phyloP scores from a whole-genome alignment of 2,888 invertebrate genomes.

The Ferdinandea cuprea region DNA sequence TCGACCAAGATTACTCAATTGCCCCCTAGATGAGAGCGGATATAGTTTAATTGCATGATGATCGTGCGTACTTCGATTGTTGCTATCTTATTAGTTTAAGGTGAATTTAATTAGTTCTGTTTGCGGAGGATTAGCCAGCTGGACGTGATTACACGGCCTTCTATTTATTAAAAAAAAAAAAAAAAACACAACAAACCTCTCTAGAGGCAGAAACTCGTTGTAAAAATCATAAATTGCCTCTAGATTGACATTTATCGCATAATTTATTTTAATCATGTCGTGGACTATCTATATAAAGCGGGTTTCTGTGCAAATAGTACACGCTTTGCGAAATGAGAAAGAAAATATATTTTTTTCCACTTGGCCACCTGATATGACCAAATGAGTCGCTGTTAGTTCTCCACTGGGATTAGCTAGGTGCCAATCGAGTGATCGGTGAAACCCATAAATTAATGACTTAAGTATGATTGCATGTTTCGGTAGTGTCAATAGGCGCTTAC shows the following conservation, averaged over 20 bases:
- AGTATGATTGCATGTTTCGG: slow-evolving; percentile 37
- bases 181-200: not conserved
- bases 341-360: not conserved
- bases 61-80: slow-evolving; percentile 47
- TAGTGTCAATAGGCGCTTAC: slow-evolving; percentile 36
- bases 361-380: not conserved
- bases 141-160: not conserved
- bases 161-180: no score
- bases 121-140: no score
- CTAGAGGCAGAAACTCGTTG: not conserved
- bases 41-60: slow-evolving; percentile 66
- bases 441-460: slow-evolving; percentile 41
- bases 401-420: slow-evolving; percentile 10
- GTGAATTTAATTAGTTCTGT: no score
- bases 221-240: slow-evolving; percentile 14
- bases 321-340: slow-evolving; percentile 2
- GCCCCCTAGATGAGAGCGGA: slow-evolving; percentile 44
- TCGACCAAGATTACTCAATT: slow-evolving; percentile 66
- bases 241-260: slow-evolving; percentile 40
- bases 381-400: not conserved
- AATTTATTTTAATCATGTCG: slow-evolving; percentile 28
- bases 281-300: not conserved
- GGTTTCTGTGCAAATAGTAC: slow-evolving; percentile 3
- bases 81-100: not conserved
- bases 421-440: slow-evolving; percentile 17